phyloP scores from a whole-genome alignment of 2,888 invertebrate species.

The Poecilobothrus nobilitatus region DNA sequence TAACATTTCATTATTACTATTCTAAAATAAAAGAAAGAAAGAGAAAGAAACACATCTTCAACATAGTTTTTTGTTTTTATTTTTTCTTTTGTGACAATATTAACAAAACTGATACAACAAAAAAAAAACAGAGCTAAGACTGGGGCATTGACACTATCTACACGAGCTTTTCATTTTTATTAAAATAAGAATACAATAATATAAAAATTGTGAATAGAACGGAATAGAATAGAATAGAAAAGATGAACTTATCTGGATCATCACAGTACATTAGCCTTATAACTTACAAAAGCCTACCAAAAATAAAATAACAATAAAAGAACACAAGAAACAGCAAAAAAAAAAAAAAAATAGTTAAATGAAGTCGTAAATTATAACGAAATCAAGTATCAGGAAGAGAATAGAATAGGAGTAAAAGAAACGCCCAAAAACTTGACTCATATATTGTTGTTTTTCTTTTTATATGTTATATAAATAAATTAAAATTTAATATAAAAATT shows the following conservation, averaged over 20 bases:
- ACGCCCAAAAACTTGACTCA: too few relatives aligned
- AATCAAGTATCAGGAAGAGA: too few relatives aligned
- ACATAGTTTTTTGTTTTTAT: neutral
- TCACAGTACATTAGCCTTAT: conserved; percentile 6
- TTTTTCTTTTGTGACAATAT: neutral
- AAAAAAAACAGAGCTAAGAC: neutral
- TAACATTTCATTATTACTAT: neutral
- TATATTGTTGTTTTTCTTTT: too few relatives aligned
- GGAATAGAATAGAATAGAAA: neutral
- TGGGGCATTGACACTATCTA: neutral
- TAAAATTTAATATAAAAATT: too few relatives aligned
- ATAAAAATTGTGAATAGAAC: too few relatives aligned
- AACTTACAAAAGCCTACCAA: neutral
- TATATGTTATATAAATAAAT: too few relatives aligned
- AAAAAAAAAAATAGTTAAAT: neutral
- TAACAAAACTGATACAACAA: neutral
- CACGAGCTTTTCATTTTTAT: too few relatives aligned
- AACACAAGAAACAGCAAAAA: too few relatives aligned
- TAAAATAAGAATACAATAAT: too few relatives aligned
- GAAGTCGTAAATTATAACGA: neutral
- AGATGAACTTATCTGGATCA: neutral
- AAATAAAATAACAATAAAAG: too few relatives aligned
- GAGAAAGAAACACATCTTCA: neutral
- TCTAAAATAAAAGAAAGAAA: neutral
- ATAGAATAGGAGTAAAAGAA: too few relatives aligned